Evolutionary conservation across 1,140 invertebrate species (phyloP).

Genomic region (Halictus rubicundus): DNA sequence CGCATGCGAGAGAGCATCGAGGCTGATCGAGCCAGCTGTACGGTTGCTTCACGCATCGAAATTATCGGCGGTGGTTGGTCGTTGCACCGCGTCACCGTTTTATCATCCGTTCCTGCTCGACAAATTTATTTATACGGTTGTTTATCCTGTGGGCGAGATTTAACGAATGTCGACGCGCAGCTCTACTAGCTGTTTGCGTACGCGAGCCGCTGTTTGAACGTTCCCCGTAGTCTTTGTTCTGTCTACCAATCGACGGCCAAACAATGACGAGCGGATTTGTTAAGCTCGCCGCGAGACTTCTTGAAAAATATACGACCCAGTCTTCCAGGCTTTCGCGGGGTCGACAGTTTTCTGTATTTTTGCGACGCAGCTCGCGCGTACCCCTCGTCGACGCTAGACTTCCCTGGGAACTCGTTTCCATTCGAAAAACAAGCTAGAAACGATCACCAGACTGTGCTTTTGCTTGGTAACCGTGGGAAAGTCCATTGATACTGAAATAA

Average conservation of each 20-base stretch:
- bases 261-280: slow-evolving; percentile 11
- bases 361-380: background rate
- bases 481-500: too few relatives aligned
- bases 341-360: background rate
- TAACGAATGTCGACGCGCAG: slow-evolving; percentile 21
- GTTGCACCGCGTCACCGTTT: background rate
- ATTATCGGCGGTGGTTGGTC: background rate
- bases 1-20: background rate
- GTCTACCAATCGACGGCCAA: slow-evolving; percentile 1
- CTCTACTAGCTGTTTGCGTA: slow-evolving; percentile 12
- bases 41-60: background rate
- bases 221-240: slow-evolving; percentile 19
- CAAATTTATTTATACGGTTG: slow-evolving; percentile 37
- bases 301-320: background rate
- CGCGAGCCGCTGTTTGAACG: slow-evolving; percentile 21
- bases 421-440: too few relatives aligned
- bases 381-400: background rate
- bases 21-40: background rate
- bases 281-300: background rate
- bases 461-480: too few relatives aligned
- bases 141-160: slow-evolving; percentile 32
- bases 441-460: too few relatives aligned
- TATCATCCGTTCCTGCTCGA: background rate
- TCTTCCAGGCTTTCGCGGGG: background rate
- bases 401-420: too few relatives aligned